Evolutionary conservation across 2,888 invertebrate species (phyloP), one percentile per base, ranked within the genome.

Genomic region (Melitaea athalia): DNA sequence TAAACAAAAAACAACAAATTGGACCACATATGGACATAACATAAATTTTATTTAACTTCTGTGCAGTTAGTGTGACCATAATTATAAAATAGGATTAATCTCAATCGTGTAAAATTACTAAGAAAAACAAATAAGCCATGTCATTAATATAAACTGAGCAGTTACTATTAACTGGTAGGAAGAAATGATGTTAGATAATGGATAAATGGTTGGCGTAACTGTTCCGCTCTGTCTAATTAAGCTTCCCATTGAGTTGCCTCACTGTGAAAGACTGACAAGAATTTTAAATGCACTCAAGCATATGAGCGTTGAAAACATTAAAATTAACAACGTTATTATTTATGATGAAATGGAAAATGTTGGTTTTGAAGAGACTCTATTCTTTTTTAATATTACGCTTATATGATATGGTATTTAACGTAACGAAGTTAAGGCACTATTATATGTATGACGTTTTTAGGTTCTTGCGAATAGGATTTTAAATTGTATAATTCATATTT

Each of bases 201-300:
- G 66, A 67, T 67, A 60, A 62, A 67, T 66, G 57, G 62, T 57
- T 55, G 47, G 45, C 61, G 57, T 38, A 57, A 49, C 59, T 24
- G 62, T 67, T 49, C 64, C 59, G 59, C 59, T 64, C 38, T 50
- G 59, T 49, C 59, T 64, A 64, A 64, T 64, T 64, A 64, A 64
- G 59, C 50, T 50, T 59, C 64, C 59, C 57, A 33, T 49, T 47
- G 42, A 57, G 38, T 33, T 52, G 52, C 24, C 33, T 42, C 57
- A 57, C 38, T 38, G 38, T 38, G 15, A 57, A 57, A 42, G 57
- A n/a, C 57, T 57, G 57, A 57, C 57, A 42, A 17, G 57, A 57
- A 57, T 57, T 57, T 57, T 14, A 57, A 57, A 57, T 31, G 42
- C 17, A 33, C 55, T 55, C 55, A 3, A 57, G 57, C 57, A 15